These are phyloP conservation scores for Sinodicranocentrus sp. DNA, from an alignment of 2,888 invertebrate species.

Conservation along the genomic window DNA sequence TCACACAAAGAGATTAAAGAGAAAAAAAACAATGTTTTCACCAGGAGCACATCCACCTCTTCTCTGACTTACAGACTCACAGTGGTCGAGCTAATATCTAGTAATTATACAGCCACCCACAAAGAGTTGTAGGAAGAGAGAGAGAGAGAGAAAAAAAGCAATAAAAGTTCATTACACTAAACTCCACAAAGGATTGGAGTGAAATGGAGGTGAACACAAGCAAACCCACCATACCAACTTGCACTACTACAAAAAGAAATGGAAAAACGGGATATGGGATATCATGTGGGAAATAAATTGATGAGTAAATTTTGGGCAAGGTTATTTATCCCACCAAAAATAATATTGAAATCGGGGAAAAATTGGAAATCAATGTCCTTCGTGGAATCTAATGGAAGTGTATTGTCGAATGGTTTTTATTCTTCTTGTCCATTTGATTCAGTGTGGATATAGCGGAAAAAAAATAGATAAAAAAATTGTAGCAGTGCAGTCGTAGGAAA, in stretches of 20 bases:
- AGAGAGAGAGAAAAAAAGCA: background rate
- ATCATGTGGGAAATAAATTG: background rate
- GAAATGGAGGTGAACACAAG: slow-evolving; percentile 19
- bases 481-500: too few relatives aligned
- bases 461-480: too few relatives aligned
- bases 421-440: too few relatives aligned
- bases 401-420: too few relatives aligned
- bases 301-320: background rate
- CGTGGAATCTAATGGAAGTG: slow-evolving; percentile 29
- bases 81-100: background rate
- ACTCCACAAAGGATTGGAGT: slow-evolving; percentile 12
- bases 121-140: background rate
- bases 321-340: background rate
- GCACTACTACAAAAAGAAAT: too few relatives aligned
- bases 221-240: too few relatives aligned
- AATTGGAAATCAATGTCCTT: slow-evolving; percentile 65
- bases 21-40: too few relatives aligned
- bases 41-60: too few relatives aligned
- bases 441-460: too few relatives aligned
- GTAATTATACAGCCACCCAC: background rate
- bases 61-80: background rate
- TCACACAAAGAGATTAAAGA: too few relatives aligned
- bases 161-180: slow-evolving; percentile 65
- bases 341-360: background rate
- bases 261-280: background rate